Evolutionary conservation across 1,140 invertebrate genomes (phyloP).

Genomic region (Psilanteris sp.): DNA sequence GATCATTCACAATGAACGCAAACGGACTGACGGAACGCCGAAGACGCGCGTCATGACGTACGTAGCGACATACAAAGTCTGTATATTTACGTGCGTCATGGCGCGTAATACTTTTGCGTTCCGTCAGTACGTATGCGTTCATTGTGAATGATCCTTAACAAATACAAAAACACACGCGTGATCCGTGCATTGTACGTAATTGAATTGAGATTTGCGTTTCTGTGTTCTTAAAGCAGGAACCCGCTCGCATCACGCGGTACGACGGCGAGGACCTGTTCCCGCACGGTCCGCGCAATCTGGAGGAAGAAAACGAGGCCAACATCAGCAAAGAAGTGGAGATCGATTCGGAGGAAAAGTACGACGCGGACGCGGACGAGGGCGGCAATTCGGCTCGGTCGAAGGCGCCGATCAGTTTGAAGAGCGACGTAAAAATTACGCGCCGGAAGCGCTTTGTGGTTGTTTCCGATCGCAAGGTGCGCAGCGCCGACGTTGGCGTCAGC

Average conservation of each 20-base stretch:
- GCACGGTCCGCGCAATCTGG: conserved; percentile 88
- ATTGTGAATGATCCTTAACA: too few species aligned
- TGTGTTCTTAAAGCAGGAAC: conserved; percentile 75
- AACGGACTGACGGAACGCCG: too few species aligned
- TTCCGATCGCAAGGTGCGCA: conserved; percentile 86
- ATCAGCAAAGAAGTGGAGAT: conserved; percentile 26
- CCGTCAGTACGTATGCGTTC: too few species aligned
- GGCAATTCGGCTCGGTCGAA: conserved; percentile 11
- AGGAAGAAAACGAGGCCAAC: conserved; percentile 73
- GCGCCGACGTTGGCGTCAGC: conserved; percentile 91
- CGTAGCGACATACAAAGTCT: too few species aligned
- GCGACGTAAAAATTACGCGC: conserved; percentile 63
- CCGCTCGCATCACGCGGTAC: conserved; percentile 78
- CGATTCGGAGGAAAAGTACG: conserved; percentile 12
- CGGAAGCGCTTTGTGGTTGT: conserved; percentile 84
- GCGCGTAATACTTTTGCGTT: too few species aligned
- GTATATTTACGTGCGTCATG: too few species aligned
- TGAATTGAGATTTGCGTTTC: too few species aligned
- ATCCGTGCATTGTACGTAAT: too few species aligned
- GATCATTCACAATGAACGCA: too few species aligned
- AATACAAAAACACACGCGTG: neutral
- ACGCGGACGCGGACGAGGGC: conserved; percentile 20
- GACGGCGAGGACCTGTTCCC: conserved; percentile 87
- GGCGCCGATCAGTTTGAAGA: conserved; percentile 22
- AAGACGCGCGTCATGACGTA: too few species aligned